Evolutionary conservation across 2,113 vertebrate species (phyloP).

Genomic region (Sardina pilchardus): DNA sequence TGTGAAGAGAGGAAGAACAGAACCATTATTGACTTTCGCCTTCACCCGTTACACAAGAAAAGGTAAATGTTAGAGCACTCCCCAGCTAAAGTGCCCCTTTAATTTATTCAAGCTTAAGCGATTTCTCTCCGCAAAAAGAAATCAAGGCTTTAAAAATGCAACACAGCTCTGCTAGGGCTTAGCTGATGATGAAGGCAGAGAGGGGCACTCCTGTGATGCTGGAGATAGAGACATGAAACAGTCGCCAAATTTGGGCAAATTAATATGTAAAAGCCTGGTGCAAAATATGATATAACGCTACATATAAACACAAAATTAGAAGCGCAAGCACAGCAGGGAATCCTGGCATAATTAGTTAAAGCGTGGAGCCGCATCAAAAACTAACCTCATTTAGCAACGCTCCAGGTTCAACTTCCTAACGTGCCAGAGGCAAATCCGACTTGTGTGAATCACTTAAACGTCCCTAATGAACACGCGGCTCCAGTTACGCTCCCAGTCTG

Average conservation of each 20-base stretch:
- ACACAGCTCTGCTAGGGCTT: background rate
- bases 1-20: background rate
- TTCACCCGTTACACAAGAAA: background rate
- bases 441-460: background rate
- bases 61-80: background rate
- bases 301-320: conserved; percentile 54
- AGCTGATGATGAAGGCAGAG: background rate
- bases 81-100: background rate
- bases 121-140: background rate
- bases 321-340: conserved; percentile 61
- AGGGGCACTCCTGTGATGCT: background rate
- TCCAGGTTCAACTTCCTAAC: conserved; percentile 5
- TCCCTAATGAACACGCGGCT: background rate
- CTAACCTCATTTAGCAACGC: conserved; percentile 66
- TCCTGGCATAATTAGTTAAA: conserved; percentile 65
- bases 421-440: background rate
- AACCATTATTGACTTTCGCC: background rate
- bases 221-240: background rate
- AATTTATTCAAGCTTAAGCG: background rate
- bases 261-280: conserved; percentile 36
- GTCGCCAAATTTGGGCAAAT: background rate
- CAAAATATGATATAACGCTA: conserved; percentile 40
- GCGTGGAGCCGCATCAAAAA: conserved; percentile 53
- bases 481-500: background rate
- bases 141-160: background rate